Evolutionary conservation across 2,113 vertebrate genomes (phyloP), one percentile per base, ranked within the genome.

Genomic region (Cranoglanis bouderius): DNA sequence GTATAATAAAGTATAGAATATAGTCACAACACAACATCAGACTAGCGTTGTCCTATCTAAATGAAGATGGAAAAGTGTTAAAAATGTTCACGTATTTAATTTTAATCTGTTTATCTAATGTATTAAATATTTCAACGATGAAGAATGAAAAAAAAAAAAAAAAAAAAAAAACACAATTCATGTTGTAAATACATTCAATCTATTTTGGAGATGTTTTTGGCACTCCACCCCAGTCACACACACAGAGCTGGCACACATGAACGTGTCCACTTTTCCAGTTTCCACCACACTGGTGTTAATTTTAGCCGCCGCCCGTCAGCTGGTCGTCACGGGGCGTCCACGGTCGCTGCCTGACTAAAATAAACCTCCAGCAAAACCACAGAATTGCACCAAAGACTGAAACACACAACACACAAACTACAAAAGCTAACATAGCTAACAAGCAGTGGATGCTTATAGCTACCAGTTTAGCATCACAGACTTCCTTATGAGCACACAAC

Each of bases 241-340:
- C 55, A 57, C 40, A 84, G 59, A 35, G 32, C 82, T 80, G 29
- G 13, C 75, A 55, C 75, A 89, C 84, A 90, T 55, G 18, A 74
- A 92, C 91, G 89, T 91, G 83, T 85, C 85, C 84, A 91, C 75
- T 89, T 93, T 93, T 93, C 86, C 93, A 93, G 93, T 88, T 94
- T 93, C 92, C 89, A 90, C 74, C 24, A 67, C 91, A 92, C 72
- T 91, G 88, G 75, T 53, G 92, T 91, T 93, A 92, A 91, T 93
- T 93, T 94, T 93, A 93, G 91, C 91, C 35, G 61, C 59, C 74
- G 16, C 63, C 85, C 88, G 91, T 94, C 93, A 94, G 93, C 91
- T 92, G 89, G 93, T 91, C 26, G 29, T 90, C 89, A 77, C 61
- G 92, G 86, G 74, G 87, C 35, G 75, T 90, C 84, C 89, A 84